phyloP scores from a whole-genome alignment of 2,888 invertebrate genomes.

The Lissonota sp. region DNA sequence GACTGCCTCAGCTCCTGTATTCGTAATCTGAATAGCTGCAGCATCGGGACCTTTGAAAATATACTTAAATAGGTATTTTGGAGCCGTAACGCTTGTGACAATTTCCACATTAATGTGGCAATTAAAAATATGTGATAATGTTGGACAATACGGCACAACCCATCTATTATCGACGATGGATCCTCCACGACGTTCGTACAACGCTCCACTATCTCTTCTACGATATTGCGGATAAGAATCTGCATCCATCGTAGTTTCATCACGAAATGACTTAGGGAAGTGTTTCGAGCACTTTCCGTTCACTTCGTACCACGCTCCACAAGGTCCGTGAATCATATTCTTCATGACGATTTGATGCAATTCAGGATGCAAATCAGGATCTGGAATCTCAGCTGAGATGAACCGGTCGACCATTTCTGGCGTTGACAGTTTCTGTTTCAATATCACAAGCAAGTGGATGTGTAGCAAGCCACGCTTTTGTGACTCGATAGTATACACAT shows the following conservation, averaged over 20 bases:
- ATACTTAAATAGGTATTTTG: constrained; percentile 74
- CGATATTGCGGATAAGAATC: constrained; percentile 73
- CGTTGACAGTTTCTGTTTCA: too few relatives aligned
- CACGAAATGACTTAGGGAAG: constrained; percentile 72
- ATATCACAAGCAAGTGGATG: constrained; percentile 57
- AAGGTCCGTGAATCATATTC: constrained; percentile 80
- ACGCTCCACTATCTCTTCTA: constrained; percentile 58
- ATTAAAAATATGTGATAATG: constrained; percentile 66
- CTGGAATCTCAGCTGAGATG: constrained; percentile 77
- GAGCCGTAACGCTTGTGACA: constrained; percentile 70
- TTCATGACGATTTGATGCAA: constrained; percentile 69
- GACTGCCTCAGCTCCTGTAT: constrained; percentile 34
- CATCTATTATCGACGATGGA: constrained; percentile 74
- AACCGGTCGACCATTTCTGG: constrained; percentile 56
- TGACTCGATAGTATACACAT: constrained; percentile 8
- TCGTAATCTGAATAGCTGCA: constrained; percentile 63
- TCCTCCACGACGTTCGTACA: too few relatives aligned
- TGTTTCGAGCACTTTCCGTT: constrained; percentile 62
- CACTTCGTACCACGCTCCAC: constrained; percentile 69
- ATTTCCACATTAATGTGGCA: constrained; percentile 75
- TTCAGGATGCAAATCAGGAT: constrained; percentile 69
- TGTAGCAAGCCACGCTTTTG: constrained; percentile 67
- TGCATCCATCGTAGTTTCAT: constrained; percentile 66
- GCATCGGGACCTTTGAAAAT: constrained; percentile 71
- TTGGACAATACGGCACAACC: constrained; percentile 74